phyloP scores from a whole-genome alignment of 2,888 invertebrate species.

The Oxycera nigricornis region DNA sequence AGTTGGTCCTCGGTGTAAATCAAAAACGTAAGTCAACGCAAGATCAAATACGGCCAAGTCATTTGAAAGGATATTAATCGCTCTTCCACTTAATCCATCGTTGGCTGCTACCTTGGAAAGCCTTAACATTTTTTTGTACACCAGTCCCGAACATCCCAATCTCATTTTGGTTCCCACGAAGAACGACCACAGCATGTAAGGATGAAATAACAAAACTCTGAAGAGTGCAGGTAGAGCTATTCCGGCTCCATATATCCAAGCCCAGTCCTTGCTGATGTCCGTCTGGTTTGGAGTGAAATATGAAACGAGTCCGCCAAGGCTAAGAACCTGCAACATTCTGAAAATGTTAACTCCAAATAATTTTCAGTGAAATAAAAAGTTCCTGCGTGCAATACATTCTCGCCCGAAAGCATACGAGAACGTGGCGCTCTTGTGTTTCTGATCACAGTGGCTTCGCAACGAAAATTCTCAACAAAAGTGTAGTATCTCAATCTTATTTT shows the following conservation, averaged over 20 bases:
- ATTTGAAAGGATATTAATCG: constrained; percentile 92
- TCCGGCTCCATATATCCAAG: constrained; percentile 70
- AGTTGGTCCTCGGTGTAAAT: constrained; percentile 88
- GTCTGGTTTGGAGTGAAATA: constrained; percentile 67
- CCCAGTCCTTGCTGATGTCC: constrained; percentile 63
- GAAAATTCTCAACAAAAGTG: too few relatives aligned
- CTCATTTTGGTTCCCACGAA: constrained; percentile 76
- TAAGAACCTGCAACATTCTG: constrained; percentile 71
- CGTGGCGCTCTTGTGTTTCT: too few relatives aligned
- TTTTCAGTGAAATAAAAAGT: too few relatives aligned
- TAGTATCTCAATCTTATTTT: too few relatives aligned
- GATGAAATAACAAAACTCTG: constrained; percentile 71
- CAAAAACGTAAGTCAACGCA: constrained; percentile 87
- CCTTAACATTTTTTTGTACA: constrained; percentile 73
- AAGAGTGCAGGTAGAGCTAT: constrained; percentile 67
- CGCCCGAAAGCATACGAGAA: too few relatives aligned
- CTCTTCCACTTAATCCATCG: constrained; percentile 78
- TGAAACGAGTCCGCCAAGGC: constrained; percentile 71
- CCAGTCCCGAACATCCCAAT: constrained; percentile 74
- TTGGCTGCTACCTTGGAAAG: constrained; percentile 83
- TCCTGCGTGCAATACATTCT: too few relatives aligned
- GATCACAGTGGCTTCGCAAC: too few relatives aligned
- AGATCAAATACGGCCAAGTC: constrained; percentile 94
- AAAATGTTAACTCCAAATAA: too few relatives aligned
- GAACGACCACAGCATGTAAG: constrained; percentile 74